These are phyloP conservation scores for Syrista parreyssii DNA, from an alignment of 2,888 invertebrate species.

Conservation along the genomic window DNA sequence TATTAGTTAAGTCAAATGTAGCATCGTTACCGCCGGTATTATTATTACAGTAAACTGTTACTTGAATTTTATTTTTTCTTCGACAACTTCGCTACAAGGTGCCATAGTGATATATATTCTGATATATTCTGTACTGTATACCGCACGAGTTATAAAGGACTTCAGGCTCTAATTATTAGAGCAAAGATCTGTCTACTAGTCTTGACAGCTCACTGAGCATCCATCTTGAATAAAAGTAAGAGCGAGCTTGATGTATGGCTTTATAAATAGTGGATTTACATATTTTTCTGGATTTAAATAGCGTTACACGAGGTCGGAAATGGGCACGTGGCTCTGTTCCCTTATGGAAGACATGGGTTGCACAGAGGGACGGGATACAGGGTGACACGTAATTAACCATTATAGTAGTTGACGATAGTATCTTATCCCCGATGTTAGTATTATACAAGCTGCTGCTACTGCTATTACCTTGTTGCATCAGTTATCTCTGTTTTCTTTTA, in stretches of 20 bases:
- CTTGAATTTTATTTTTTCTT: background rate
- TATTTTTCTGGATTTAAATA: constrained; percentile 49
- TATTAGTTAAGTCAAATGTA: background rate
- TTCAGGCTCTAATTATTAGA: background rate
- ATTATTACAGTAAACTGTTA: background rate
- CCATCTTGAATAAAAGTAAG: constrained; percentile 12
- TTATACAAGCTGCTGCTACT: background rate
- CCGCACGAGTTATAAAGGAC: background rate
- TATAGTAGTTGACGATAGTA: background rate
- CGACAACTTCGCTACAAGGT: background rate
- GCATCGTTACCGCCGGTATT: background rate
- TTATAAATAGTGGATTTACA: constrained; percentile 51
- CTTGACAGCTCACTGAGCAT: background rate
- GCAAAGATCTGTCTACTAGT: background rate
- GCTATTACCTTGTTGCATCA: background rate
- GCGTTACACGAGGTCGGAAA: constrained; percentile 34
- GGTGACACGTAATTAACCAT: background rate
- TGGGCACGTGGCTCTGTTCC: constrained; percentile 36
- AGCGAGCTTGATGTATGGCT: constrained; percentile 42
- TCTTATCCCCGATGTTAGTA: background rate
- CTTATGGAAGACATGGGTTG: background rate
- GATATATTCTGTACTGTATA: background rate
- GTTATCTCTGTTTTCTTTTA: background rate
- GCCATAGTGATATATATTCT: too few relatives aligned
- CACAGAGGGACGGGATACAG: background rate